phyloP scores from a whole-genome alignment of 2,797 vertebrate species.

The Varecia variegata region DNA sequence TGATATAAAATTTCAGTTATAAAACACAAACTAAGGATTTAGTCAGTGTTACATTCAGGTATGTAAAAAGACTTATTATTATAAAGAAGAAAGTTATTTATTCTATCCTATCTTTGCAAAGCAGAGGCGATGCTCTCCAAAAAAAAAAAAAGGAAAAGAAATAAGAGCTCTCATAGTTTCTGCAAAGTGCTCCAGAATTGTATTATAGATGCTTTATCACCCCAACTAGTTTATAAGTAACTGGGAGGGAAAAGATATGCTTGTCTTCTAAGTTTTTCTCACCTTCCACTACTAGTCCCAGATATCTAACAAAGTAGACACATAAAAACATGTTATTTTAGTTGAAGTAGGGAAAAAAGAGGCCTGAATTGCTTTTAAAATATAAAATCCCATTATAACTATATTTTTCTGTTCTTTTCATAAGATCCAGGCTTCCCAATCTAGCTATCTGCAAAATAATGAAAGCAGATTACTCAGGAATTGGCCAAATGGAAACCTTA shows the following conservation, averaged over 20 bases:
- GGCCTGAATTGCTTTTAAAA: neutral
- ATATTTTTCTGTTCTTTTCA: conserved; percentile 35
- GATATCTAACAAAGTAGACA: conserved; percentile 21
- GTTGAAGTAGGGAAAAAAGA: neutral
- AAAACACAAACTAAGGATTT: neutral
- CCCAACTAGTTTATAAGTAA: conserved; percentile 41
- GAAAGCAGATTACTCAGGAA: neutral
- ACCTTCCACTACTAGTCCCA: neutral
- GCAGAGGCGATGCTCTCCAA: neutral
- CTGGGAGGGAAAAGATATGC: conserved; percentile 39
- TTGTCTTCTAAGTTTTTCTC: conserved; percentile 27
- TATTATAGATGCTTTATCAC: conserved; percentile 34
- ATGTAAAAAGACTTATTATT: neutral
- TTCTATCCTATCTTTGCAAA: conserved; percentile 52
- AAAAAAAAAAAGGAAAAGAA: neutral
- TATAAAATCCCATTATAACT: neutral
- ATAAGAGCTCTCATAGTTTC: neutral
- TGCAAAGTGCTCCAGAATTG: conserved; percentile 48
- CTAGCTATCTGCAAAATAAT: conserved; percentile 22
- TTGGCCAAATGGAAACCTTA: neutral
- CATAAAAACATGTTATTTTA: conserved; percentile 9
- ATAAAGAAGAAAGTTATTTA: conserved; percentile 42
- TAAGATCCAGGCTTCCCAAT: neutral
- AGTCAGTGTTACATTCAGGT: neutral
- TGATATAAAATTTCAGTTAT: neutral